phyloP scores from a whole-genome alignment of 1,140 invertebrate species.

The Samia ricini region DNA sequence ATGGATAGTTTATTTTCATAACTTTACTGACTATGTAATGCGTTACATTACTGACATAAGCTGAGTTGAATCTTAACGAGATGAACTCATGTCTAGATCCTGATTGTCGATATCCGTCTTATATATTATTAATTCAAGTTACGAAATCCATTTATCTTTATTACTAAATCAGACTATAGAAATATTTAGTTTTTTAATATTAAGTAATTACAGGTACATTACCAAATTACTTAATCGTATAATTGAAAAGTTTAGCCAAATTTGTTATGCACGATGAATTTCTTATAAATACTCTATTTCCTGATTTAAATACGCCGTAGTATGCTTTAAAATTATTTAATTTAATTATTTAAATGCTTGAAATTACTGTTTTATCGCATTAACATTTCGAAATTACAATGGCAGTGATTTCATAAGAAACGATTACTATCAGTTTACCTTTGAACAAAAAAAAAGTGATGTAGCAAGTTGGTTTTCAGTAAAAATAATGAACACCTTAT shows the following conservation, averaged over 20 bases:
- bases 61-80: background rate
- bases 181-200: no score
- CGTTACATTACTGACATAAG: background rate
- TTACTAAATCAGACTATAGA: no score
- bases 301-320: no score
- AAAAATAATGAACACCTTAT: no score
- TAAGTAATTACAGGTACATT: background rate
- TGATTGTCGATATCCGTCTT: background rate
- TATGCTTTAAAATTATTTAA: background rate
- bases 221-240: background rate
- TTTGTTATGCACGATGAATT: background rate
- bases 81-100: conserved; percentile 1
- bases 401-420: no score
- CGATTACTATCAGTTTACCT: no score
- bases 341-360: background rate
- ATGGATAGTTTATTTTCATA: background rate
- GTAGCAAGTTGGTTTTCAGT: no score
- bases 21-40: background rate
- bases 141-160: no score
- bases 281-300: background rate
- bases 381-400: no score
- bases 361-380: no score
- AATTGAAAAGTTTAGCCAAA: background rate
- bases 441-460: no score
- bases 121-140: background rate